A percentile compares a stretch with the other conserved stretches of the same genome.
These are phyloP conservation scores for Chesias legatella DNA, from an alignment of 2,888 invertebrate species.

Conservation along the genomic window DNA sequence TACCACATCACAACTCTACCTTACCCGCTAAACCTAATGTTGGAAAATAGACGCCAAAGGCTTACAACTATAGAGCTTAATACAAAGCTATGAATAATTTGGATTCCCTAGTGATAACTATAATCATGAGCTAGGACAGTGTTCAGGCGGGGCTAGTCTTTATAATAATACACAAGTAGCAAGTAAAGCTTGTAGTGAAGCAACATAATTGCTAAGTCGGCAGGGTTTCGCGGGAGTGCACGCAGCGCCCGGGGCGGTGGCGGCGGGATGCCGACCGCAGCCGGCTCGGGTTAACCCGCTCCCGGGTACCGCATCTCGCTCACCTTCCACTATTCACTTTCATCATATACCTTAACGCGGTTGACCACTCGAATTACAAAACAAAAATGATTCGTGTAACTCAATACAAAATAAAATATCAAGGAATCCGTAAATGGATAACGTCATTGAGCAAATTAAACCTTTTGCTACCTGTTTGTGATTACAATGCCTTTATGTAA, in stretches of 20 bases:
- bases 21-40: no score
- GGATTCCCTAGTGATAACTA: constrained; percentile 10
- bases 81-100: not conserved
- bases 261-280: constrained; percentile 48
- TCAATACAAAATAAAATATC: constrained; percentile 23
- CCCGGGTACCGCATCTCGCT: constrained; percentile 53
- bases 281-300: constrained; percentile 53
- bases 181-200: constrained; percentile 23
- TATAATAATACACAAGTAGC: constrained; percentile 21
- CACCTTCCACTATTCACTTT: constrained; percentile 61
- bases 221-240: constrained; percentile 24
- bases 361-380: constrained; percentile 40
- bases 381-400: constrained; percentile 30
- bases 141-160: constrained; percentile 12
- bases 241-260: constrained; percentile 20
- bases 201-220: constrained; percentile 26
- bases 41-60: no score
- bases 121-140: constrained; percentile 15
- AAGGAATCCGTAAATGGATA: constrained; percentile 16
- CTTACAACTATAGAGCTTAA: no score
- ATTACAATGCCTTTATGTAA: constrained; percentile 1
- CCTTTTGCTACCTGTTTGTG: constrained; percentile 7
- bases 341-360: constrained; percentile 44
- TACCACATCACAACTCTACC: no score
- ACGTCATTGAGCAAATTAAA: constrained; percentile 10